Conservation (phyloP, 2,888 invertebrate species). For the Pachycephus smyrnensis region DNA sequence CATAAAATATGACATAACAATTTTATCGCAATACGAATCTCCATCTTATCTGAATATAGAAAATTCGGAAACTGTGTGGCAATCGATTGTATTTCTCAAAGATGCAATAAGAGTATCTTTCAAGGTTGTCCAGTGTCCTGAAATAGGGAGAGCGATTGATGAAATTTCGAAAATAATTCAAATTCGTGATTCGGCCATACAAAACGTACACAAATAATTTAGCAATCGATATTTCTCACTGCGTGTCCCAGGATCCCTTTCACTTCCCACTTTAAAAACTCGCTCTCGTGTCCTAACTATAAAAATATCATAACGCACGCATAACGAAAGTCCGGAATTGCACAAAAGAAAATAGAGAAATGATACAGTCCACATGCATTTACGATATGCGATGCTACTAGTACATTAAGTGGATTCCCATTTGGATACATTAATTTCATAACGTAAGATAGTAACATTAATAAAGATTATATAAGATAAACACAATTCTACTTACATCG, state of each 20-base stretch:
- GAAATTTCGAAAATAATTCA: not conserved
- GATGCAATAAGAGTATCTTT: not conserved
- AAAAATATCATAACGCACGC: not conserved
- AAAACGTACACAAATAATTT: not conserved
- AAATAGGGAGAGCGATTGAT: not conserved
- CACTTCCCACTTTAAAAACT: constrained; percentile 3
- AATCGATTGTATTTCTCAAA: not conserved
- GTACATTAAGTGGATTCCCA: not conserved
- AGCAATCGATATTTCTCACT: not conserved
- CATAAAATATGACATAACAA: not conserved
- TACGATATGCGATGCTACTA: not conserved
- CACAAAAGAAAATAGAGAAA: not conserved
- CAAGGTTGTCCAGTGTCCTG: not conserved
- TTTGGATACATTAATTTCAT: not conserved
- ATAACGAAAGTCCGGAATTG: not conserved
- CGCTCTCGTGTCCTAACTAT: not conserved
- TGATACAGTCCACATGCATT: not conserved
- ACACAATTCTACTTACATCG: constrained; percentile 75
- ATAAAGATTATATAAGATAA: constrained; percentile 11
- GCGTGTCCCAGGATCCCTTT: not conserved
- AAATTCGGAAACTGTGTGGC: not conserved
- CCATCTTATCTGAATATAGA: not conserved
- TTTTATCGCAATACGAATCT: not conserved
- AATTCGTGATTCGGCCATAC: not conserved
- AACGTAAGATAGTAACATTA: not conserved